Evolutionary conservation across 1,140 invertebrate genomes (phyloP).

Genomic region (Probaryconus sp.): DNA sequence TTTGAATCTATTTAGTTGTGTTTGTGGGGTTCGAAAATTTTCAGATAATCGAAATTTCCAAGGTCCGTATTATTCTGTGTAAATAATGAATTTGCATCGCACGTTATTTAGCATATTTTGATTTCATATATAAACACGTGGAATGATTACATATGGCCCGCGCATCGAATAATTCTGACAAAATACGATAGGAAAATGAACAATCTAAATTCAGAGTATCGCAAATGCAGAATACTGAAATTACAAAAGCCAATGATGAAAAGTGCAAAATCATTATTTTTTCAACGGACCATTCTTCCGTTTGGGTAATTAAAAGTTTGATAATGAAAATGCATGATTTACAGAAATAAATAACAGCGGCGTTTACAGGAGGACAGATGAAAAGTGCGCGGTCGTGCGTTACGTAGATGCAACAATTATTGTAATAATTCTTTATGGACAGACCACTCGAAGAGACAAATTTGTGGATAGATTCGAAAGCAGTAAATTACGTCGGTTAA

Average conservation of each 20-base stretch:
- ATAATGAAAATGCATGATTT: conserved; percentile 43
- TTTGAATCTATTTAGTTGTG: too few relatives aligned
- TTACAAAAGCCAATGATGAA: conserved; percentile 1
- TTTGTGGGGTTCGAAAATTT: too few relatives aligned
- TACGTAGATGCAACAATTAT: conserved; percentile 52
- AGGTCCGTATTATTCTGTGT: conserved; percentile 31
- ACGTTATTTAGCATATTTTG: conserved; percentile 27
- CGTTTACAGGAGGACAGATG: conserved; percentile 22
- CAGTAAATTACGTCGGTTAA: conserved; percentile 62
- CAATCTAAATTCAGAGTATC: conserved; percentile 32
- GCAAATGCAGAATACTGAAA: conserved; percentile 2
- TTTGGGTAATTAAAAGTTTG: conserved; percentile 29
- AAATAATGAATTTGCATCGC: conserved; percentile 22
- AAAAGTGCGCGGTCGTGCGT: neutral
- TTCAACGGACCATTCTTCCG: conserved; percentile 19
- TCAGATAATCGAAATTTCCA: too few relatives aligned
- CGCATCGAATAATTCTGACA: conserved; percentile 10
- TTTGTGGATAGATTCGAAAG: conserved; percentile 59
- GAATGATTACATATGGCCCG: conserved; percentile 36
- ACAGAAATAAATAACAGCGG: conserved; percentile 33
- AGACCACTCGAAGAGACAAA: conserved; percentile 58
- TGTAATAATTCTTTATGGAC: conserved; percentile 58
- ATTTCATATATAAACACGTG: too few relatives aligned
- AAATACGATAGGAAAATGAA: conserved; percentile 29
- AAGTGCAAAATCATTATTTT: conserved; percentile 22